Evolutionary conservation across 2,888 invertebrate genomes (phyloP).

Genomic region (Archips xylosteana): DNA sequence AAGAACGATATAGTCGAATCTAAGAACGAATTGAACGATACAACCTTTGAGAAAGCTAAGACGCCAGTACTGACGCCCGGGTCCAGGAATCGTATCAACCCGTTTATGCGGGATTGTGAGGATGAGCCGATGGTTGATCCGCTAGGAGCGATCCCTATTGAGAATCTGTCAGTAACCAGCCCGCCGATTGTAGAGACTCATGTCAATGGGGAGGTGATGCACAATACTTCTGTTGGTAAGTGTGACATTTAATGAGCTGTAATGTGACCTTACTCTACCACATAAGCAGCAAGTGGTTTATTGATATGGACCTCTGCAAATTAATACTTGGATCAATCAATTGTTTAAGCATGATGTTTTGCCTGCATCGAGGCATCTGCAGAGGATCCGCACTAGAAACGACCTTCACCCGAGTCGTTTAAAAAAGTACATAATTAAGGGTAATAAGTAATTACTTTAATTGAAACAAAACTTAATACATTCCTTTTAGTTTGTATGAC

Average conservation of each 20-base stretch:
- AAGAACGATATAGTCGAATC: conserved; percentile 81
- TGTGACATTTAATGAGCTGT: not conserved
- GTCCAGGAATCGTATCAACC: conserved; percentile 84
- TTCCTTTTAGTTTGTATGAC: too few relatives aligned
- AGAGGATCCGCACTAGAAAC: too few relatives aligned
- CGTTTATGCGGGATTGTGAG: conserved; percentile 86
- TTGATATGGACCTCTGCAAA: too few relatives aligned
- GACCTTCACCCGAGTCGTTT: too few relatives aligned
- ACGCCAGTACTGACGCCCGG: conserved; percentile 77
- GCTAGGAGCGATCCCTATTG: conserved; percentile 78
- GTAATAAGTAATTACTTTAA: too few relatives aligned
- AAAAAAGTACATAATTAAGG: too few relatives aligned
- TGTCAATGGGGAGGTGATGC: conserved; percentile 67
- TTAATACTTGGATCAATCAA: too few relatives aligned
- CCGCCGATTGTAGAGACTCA: conserved; percentile 54
- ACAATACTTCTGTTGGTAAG: conserved; percentile 71
- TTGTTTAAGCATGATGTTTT: too few relatives aligned
- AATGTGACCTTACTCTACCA: too few relatives aligned
- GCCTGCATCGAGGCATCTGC: too few relatives aligned
- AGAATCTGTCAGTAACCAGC: conserved; percentile 50
- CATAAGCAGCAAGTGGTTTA: too few relatives aligned
- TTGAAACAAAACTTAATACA: too few relatives aligned
- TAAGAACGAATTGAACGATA: conserved; percentile 77
- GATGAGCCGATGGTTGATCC: conserved; percentile 70
- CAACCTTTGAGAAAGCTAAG: conserved; percentile 71